Base-by-base conservation (phyloP, 2,888 invertebrate genomes). In the Drosophila pullipes region DNA sequence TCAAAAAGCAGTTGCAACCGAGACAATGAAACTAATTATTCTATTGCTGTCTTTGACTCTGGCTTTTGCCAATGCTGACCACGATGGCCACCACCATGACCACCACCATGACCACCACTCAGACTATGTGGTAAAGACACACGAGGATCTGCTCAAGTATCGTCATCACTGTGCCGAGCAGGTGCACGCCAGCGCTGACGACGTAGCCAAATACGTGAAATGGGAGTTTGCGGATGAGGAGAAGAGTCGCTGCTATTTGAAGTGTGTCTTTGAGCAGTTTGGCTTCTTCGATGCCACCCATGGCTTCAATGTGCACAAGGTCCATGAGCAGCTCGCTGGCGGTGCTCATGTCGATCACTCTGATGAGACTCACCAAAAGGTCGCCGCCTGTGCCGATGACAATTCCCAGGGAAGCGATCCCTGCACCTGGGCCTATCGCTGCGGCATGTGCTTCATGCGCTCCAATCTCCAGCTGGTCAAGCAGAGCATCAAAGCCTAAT, bases 391-490 rank as follows among this genome's bases (percentile, higher is more conserved):
- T 67, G 90, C 91, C 4, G 92, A 93, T 59, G 86, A 86, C 39
- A 91, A 92, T 35, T 74, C 84, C 0, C 81, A 92, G 67, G 89
- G 89, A 25, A 82, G 83, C 53, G 88, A 91, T 65, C 80, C 85
- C n/a, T 93, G 93, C 74, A 74, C 87, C 57, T 92, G 92, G 91
- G 93, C 92, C 62, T 93, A 92, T 68, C 91, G 91, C 50, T 91
- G 91, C 39, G 91, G 91, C 58, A 91, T 85, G 76, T 93, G 93
- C 75, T 93, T 93, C 81, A 81, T 93, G 49, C 76, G 71, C 54
- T 71, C 91, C 55, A 82, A 93, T 57, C 73, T 93, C 52, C 76
- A 79, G 35, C 78, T 93, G 67, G 92, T 93, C 3, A 81, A 92
- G 74, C 82, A 78, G 25, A 93, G 93, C 60, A 85, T 93, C 28